Evolutionary conservation across 1,140 invertebrate genomes (phyloP).

Genomic region (Branchinecta lynchi): DNA sequence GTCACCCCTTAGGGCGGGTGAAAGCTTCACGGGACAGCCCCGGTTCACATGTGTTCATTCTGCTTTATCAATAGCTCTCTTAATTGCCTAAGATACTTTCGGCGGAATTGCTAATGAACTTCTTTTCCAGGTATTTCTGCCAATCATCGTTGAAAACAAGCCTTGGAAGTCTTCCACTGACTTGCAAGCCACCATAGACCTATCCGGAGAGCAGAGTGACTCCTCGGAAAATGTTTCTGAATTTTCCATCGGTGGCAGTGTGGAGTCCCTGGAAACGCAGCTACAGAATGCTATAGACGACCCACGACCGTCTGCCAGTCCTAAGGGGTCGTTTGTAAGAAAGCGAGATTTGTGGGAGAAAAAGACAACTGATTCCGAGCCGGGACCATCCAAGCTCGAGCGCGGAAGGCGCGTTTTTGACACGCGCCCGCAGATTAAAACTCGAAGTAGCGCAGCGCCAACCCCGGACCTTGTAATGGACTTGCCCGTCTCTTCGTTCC

Average conservation of each 20-base stretch:
- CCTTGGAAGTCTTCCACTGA: not conserved
- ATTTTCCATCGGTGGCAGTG: not conserved
- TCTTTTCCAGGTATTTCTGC: no score
- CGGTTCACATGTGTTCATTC: no score
- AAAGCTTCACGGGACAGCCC: no score
- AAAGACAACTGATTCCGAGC: constrained; percentile 35
- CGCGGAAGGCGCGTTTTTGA: constrained; percentile 20
- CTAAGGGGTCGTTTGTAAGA: constrained; percentile 30
- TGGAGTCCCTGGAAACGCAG: not conserved
- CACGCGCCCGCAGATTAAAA: constrained; percentile 26
- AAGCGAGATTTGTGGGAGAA: constrained; percentile 46
- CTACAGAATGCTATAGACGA: not conserved
- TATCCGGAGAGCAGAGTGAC: not conserved
- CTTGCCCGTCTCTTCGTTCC: constrained; percentile 41
- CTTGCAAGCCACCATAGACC: not conserved
- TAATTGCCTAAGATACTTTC: no score
- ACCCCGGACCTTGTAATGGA: constrained; percentile 81
- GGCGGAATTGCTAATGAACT: no score
- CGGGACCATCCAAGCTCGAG: constrained; percentile 22
- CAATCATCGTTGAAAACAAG: not conserved
- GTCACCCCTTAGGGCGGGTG: no score
- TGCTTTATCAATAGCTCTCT: no score
- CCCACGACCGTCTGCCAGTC: constrained; percentile 21
- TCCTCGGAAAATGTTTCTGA: not conserved
- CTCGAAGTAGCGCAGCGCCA: constrained; percentile 33